Evolutionary conservation across 2,113 vertebrate genomes (phyloP).

Genomic region (Lethenteron reissneri): DNA sequence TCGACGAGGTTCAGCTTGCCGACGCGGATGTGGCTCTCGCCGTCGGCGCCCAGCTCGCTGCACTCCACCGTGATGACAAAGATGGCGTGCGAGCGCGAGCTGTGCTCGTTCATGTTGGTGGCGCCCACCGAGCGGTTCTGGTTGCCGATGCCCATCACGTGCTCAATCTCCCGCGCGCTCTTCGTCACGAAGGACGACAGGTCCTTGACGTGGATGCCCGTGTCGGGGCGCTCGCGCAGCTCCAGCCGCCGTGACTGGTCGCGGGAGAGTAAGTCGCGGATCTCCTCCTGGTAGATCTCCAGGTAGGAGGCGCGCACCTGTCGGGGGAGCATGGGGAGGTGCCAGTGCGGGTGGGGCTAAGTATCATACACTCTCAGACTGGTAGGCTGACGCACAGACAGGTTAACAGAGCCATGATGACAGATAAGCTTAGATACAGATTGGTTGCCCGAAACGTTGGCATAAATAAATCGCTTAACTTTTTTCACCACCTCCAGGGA

Average conservation of each 20-base stretch:
- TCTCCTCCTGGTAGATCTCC: slow-evolving; percentile 94
- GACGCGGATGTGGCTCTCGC: slow-evolving; percentile 73
- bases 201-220: slow-evolving; percentile 65
- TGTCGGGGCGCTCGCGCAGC: slow-evolving; percentile 62
- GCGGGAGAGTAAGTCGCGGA: slow-evolving; percentile 70
- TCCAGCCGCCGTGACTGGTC: slow-evolving; percentile 65
- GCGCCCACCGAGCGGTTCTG: slow-evolving; percentile 63
- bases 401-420: no score
- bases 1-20: slow-evolving; percentile 93
- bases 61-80: slow-evolving; percentile 77
- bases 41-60: slow-evolving; percentile 52
- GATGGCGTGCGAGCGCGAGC: slow-evolving; percentile 79
- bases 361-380: no score
- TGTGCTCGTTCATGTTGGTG: slow-evolving; percentile 82
- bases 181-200: slow-evolving; percentile 85
- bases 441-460: no score
- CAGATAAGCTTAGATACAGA: no score
- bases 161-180: slow-evolving; percentile 73
- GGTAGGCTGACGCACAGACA: no score
- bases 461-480: no score
- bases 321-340: no score
- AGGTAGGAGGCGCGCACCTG: slow-evolving; percentile 57
- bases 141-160: slow-evolving; percentile 78
- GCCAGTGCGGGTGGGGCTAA: no score
- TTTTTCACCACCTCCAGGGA: no score